Evolutionary conservation across 1,140 invertebrate species (phyloP).

Genomic region (Psilanteris sp.): DNA sequence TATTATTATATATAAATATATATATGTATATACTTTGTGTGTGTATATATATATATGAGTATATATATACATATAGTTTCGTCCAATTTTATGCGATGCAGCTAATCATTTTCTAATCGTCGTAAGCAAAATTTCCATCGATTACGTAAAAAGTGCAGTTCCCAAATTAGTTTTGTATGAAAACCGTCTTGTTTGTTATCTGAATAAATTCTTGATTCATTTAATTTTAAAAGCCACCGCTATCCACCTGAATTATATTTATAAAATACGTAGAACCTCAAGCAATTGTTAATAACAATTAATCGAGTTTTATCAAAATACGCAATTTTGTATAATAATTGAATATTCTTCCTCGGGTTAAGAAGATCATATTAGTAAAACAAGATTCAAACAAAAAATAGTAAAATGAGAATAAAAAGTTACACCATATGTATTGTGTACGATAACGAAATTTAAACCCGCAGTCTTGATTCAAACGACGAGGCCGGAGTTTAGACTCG

Average conservation of each 20-base stretch:
- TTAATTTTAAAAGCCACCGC: constrained; percentile 25
- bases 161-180: constrained; percentile 34
- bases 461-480: constrained; percentile 21
- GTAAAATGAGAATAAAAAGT: constrained; percentile 10
- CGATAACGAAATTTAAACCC: constrained; percentile 1
- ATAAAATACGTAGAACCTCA: constrained; percentile 12
- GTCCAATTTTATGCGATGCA: constrained; percentile 48
- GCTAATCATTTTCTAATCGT: constrained; percentile 38
- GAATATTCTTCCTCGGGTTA: constrained; percentile 37
- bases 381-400: not conserved
- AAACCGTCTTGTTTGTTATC: constrained; percentile 31
- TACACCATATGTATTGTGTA: too few species aligned
- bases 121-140: constrained; percentile 23
- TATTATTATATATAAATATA: constrained; percentile 42
- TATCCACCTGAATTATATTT: constrained; percentile 25
- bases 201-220: constrained; percentile 23
- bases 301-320: constrained; percentile 29
- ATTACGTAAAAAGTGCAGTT: constrained; percentile 14
- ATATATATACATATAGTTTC: constrained; percentile 43
- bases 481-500: not conserved
- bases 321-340: constrained; percentile 38
- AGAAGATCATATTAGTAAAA: constrained; percentile 19
- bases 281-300: constrained; percentile 25
- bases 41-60: constrained; percentile 18
- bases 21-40: constrained; percentile 22